phyloP scores from a whole-genome alignment of 2,113 vertebrate species.

The Stigmatopora nigra region DNA sequence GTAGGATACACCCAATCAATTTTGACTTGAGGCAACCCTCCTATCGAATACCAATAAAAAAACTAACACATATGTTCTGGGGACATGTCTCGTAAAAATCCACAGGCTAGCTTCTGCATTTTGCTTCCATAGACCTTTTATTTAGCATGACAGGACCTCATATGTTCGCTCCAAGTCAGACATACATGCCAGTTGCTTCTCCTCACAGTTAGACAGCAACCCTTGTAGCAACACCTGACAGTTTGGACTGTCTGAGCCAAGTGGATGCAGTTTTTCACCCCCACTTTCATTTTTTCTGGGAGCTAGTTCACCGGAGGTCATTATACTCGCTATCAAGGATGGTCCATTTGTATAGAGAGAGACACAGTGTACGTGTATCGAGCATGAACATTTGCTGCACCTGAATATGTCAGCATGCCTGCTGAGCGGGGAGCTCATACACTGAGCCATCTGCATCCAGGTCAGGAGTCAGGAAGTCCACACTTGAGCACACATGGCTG shows the following conservation, averaged over 20 bases:
- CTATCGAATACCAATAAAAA: too few species aligned
- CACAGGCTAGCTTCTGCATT: neutral
- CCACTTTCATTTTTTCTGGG: neutral
- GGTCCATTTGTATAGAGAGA: neutral
- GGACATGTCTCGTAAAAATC: neutral
- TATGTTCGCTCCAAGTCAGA: slow-evolving; percentile 53
- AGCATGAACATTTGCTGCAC: slow-evolving; percentile 22
- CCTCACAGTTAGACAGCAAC: slow-evolving; percentile 43
- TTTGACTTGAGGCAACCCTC: too few species aligned
- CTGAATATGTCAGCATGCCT: slow-evolving; percentile 46
- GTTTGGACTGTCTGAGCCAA: slow-evolving; percentile 42
- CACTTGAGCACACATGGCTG: slow-evolving; percentile 65
- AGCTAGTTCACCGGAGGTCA: slow-evolving; percentile 23
- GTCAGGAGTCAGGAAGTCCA: slow-evolving; percentile 73
- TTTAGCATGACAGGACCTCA: slow-evolving; percentile 59
- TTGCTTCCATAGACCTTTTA: slow-evolving; percentile 53
- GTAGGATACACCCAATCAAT: too few species aligned
- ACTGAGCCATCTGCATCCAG: slow-evolving; percentile 67
- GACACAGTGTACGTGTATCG: neutral
- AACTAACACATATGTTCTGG: too few species aligned
- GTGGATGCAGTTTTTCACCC: slow-evolving; percentile 16
- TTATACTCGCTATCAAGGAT: neutral
- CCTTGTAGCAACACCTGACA: slow-evolving; percentile 62
- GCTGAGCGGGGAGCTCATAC: slow-evolving; percentile 58
- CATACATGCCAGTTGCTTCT: slow-evolving; percentile 54